Base-by-base conservation (phyloP, 2,113 vertebrate species). In the Ceyx melanurus region DNA sequence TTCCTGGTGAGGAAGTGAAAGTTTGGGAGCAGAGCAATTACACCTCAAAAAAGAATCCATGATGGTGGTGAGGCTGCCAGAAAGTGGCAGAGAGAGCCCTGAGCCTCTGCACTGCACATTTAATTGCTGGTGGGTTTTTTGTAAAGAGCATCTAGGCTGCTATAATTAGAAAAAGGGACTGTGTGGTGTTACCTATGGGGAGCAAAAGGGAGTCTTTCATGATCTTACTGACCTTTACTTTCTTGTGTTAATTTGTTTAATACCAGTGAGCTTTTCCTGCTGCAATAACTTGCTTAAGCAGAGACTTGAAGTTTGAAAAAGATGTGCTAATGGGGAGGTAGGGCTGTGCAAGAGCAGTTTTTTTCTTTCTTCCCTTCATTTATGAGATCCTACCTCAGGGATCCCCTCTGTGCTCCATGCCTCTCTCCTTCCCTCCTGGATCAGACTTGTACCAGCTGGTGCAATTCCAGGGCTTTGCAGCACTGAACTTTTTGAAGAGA, bases 91-190 rank as follows among this genome's bases (percentile, higher is more conserved):
- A 88, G 50, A 21, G 62, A 89, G 33, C 66, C 62, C 37, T 40
- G 29, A 42, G 37, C 51, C 79, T 48, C 45, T 33, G 54, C n/a
- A 11, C 54, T 81, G 67, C 72, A 64, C 11, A 22, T 87, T 87
- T 87, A 71, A 77, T 89, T 89, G 81, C 35, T 91, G 57, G 78
- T 82, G 53, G 71, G 67, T 60, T 86, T 80, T 16, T 84, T 68
- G 57, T 10, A 51, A 82, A 85, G 43, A 92, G n/a, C 57, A 46
- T 64, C 67, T 76, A 51, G 43, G n/a, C 35, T 83, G 48, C 64
- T 92, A 58, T 93, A 93, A 57, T 68, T 89, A 89, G 92, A 60
- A 82, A 79, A 90, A 94, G 42, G 16, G 57, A 75, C 89, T 51
- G 29, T 31, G 54, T 43, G 46, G 17, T 81, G 42, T 64, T 94